Evolutionary conservation across 2,888 invertebrate species (phyloP).

Genomic region (Reticulitermes lucifugus): DNA sequence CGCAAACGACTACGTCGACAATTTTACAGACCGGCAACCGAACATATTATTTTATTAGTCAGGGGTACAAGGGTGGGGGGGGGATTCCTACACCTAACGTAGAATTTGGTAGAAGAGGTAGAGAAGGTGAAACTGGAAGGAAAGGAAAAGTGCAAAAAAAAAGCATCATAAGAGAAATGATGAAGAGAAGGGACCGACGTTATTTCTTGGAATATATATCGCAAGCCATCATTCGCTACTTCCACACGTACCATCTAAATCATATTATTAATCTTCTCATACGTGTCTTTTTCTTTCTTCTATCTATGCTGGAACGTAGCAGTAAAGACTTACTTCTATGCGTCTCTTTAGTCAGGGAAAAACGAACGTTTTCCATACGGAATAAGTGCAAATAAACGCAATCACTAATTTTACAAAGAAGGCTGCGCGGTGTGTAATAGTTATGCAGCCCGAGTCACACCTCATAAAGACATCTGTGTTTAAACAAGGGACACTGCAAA

Average conservation of each 20-base stretch:
- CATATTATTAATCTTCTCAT: constrained; percentile 49
- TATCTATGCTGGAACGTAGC: neutral
- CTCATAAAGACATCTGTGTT: neutral
- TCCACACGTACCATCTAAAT: constrained; percentile 42
- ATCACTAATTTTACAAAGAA: neutral
- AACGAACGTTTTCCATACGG: constrained; percentile 11
- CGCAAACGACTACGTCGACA: constrained; percentile 16
- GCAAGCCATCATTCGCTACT: constrained; percentile 19
- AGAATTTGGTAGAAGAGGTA: neutral
- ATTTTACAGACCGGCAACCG: constrained; percentile 43
- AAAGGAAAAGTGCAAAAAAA: no score
- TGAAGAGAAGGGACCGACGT: neutral
- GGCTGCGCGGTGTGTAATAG: neutral
- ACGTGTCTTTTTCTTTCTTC: constrained; percentile 3
- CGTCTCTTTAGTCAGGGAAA: neutral
- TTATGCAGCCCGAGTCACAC: neutral
- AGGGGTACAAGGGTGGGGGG: neutral
- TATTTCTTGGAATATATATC: constrained; percentile 3
- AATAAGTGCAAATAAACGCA: constrained; percentile 21
- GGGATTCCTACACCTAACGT: neutral
- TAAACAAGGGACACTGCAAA: neutral
- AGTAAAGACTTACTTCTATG: constrained; percentile 8
- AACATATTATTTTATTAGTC: constrained; percentile 50
- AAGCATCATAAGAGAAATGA: neutral
- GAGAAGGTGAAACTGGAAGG: constrained; percentile 3